Base-by-base conservation (phyloP, 2,113 vertebrate genomes). In the Microcebus jonahi region DNA sequence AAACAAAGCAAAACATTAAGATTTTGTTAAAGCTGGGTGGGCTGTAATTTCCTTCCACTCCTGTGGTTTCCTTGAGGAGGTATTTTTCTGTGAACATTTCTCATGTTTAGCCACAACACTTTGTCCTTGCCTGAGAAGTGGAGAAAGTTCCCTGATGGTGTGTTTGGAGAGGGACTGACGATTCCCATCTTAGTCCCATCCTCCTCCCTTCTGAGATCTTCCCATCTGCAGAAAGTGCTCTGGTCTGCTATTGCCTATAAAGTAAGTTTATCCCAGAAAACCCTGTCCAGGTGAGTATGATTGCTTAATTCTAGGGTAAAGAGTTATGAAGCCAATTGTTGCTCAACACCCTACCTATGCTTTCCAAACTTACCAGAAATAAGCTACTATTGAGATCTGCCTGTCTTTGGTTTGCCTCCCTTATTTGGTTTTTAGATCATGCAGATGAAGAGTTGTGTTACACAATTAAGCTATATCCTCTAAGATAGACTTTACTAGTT, bases 351-450 rank as follows among this genome's bases (percentile, higher is more conserved):
- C 36, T n/a, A 88, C n/a, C 55, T 11, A 9, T 42, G 20, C 36
- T 88, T 88, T 81, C 18, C 61, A 65, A 29, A 50, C 11, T 86
- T 65, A 39, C 8, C 9, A 42, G 50, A 93, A 88, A 81, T 67
- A 75, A 70, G 27, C 53, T 48, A 34, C 86, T 91, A 17, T 80
- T 84, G 70, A 55, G 1, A 73, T 85, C 27, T 59, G 21, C 79
- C 48, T 90, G 5, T 76, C 45, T 94, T 91, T 42, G 42, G 42
- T 42, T 42, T 68, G 34, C 90, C 23, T 82, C 59, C 57, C 23
- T 89, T 75, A 36, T 39, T 79, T 91, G 53, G 27, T 59, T 90
- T 95, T 91, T 73, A 91, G 77, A 65, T 88, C 39, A 48, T 83
- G 29, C 65, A 85, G 94, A 34, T 67, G 10, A 89, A 57, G 3